These are phyloP conservation scores for Scolopax bukidnonensis DNA, from an alignment of 2,797 vertebrate species.

Conservation along the genomic window DNA sequence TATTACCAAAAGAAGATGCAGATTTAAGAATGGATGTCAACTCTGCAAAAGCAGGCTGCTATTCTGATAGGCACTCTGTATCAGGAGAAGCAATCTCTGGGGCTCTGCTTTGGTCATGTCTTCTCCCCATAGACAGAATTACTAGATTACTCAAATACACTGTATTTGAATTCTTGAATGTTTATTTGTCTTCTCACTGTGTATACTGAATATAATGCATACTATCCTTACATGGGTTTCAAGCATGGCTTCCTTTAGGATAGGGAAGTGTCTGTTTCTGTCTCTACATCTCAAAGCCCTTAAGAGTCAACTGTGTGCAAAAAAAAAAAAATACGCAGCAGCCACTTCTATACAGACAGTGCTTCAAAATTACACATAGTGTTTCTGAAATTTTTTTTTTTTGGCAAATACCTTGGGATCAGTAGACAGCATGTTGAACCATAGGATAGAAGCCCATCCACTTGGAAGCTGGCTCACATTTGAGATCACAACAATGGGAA, in stretches of 20 bases:
- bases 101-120: neutral
- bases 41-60: neutral
- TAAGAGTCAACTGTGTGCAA: neutral
- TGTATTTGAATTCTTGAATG: neutral
- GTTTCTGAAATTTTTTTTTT: neutral
- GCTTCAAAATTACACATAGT: neutral
- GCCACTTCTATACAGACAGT: neutral
- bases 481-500: constrained; percentile 95
- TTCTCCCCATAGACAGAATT: neutral
- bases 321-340: neutral
- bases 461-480: constrained; percentile 96
- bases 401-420: constrained; percentile 86
- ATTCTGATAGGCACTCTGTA: neutral
- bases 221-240: neutral
- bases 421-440: constrained; percentile 96
- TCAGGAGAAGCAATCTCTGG: neutral
- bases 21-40: neutral
- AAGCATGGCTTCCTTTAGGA: neutral
- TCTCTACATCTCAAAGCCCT: neutral
- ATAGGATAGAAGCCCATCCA: constrained; percentile 96
- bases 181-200: neutral
- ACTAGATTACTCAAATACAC: neutral
- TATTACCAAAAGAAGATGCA: neutral
- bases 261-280: neutral
- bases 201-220: neutral